These are phyloP conservation scores for Cephus rjabovi DNA, from an alignment of 2,888 invertebrate species.

Conservation along the genomic window DNA sequence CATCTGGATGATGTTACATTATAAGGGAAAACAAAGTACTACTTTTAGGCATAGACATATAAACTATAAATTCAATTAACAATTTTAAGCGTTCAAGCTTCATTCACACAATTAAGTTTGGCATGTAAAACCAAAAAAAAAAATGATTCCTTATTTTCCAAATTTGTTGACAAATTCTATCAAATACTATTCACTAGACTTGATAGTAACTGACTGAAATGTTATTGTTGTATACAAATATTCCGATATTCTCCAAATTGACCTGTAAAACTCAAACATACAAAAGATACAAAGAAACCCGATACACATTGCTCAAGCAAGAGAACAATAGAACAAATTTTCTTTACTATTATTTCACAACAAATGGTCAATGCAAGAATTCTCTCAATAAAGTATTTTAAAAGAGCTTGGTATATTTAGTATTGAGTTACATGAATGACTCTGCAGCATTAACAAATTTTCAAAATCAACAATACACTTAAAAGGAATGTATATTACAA, in stretches of 20 bases:
- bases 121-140: neutral
- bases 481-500: neutral
- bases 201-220: neutral
- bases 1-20: neutral
- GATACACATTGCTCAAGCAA: neutral
- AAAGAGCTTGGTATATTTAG: neutral
- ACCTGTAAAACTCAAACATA: neutral
- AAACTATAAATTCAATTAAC: neutral
- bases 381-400: neutral
- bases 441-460: neutral
- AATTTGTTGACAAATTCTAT: neutral
- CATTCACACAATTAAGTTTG: neutral
- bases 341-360: neutral
- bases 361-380: neutral
- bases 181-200: neutral
- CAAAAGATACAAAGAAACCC: neutral
- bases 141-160: neutral
- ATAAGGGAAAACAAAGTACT: neutral
- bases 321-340: neutral
- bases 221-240: neutral
- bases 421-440: neutral
- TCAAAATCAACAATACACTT: neutral
- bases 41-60: neutral
- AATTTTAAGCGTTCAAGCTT: neutral
- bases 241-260: neutral